A percentile compares a stretch with the other conserved stretches of the same genome.
Conservation (phyloP, 2,888 invertebrate species). For the Serripes groenlandicus region DNA sequence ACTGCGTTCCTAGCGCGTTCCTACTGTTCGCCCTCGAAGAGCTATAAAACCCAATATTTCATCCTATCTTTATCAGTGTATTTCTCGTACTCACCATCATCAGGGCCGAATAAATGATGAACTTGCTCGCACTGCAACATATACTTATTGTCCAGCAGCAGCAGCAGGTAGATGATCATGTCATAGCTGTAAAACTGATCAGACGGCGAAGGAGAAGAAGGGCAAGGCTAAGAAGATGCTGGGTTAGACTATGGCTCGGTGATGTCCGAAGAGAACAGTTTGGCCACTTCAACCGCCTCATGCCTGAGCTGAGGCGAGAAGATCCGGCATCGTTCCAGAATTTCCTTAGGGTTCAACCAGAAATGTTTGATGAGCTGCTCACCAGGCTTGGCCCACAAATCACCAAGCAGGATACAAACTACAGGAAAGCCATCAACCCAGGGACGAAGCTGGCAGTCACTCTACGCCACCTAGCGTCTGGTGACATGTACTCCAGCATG, state of each 20-base stretch:
- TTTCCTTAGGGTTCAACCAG: constrained; percentile 54
- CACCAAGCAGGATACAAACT: too few relatives aligned
- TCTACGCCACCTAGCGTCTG: too few relatives aligned
- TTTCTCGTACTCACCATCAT: too few relatives aligned
- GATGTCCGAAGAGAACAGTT: constrained; percentile 44
- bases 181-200: constrained; percentile 7
- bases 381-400: constrained; percentile 45
- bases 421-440: too few relatives aligned
- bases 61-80: too few relatives aligned
- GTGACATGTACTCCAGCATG: too few relatives aligned
- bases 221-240: constrained; percentile 49
- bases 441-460: too few relatives aligned
- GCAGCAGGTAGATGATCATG: constrained; percentile 20
- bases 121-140: constrained; percentile 20
- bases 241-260: constrained; percentile 59
- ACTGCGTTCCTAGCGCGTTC: too few relatives aligned
- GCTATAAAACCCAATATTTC: too few relatives aligned
- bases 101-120: too few relatives aligned
- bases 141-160: constrained; percentile 31
- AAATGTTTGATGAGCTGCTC: constrained; percentile 65
- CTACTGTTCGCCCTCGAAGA: too few relatives aligned
- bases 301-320: constrained; percentile 54
- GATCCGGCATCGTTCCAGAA: constrained; percentile 59
- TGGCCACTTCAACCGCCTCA: constrained; percentile 45
- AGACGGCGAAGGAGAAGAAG: constrained; percentile 49